Conservation (phyloP, 2,113 vertebrate species). For the Epinephelus lanceolatus region DNA sequence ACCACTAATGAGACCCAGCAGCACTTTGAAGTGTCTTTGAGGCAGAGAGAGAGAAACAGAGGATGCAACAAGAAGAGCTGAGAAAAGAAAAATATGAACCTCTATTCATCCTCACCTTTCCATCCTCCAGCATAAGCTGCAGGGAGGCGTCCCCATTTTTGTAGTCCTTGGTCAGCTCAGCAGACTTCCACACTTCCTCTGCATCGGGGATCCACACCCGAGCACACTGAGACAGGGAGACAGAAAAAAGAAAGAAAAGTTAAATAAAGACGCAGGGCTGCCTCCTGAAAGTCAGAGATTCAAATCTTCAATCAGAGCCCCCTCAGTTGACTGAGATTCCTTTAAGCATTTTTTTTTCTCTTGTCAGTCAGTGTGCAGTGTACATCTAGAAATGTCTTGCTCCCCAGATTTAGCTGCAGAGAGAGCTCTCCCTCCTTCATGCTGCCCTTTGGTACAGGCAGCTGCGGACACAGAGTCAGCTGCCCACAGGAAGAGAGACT, state of each 20-base stretch:
- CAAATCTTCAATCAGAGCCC: too few species aligned
- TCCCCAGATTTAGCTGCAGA: too few species aligned
- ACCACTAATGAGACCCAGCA: constrained; percentile 46
- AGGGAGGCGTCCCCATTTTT: constrained; percentile 91
- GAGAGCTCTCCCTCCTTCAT: too few species aligned
- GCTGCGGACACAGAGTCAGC: too few species aligned
- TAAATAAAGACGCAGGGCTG: background rate
- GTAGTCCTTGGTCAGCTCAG: constrained; percentile 95
- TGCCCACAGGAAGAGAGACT: too few species aligned
- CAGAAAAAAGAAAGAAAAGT: background rate
- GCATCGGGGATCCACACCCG: constrained; percentile 98
- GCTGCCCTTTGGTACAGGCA: too few species aligned
- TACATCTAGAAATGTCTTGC: too few species aligned
- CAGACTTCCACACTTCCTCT: constrained; percentile 98
- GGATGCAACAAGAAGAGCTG: background rate
- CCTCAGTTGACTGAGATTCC: too few species aligned
- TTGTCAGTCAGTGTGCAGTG: too few species aligned
- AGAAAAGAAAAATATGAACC: background rate
- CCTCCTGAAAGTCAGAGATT: too few species aligned
- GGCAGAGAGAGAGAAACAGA: background rate
- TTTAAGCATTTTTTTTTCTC: too few species aligned
- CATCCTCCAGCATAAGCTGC: constrained; percentile 92
- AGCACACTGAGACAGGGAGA: constrained; percentile 86
- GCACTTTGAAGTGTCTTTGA: constrained; percentile 29
- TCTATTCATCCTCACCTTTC: constrained; percentile 84